Base-by-base conservation (phyloP, 1,140 invertebrate genomes). In the Monochamus saltuarius region DNA sequence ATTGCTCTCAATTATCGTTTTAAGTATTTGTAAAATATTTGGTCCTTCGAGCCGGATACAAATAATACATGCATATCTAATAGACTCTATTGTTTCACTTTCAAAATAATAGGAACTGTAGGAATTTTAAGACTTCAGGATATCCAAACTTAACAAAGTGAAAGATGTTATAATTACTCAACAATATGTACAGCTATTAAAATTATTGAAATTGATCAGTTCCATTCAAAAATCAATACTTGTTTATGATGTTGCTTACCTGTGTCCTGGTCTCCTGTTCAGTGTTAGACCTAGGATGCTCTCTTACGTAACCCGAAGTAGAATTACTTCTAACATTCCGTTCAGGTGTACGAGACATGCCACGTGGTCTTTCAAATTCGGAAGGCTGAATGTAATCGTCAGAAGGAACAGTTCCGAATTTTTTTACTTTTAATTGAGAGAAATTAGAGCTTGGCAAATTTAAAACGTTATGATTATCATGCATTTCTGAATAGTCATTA, bases 401-500 rank as follows among this genome's bases (percentile, higher is more conserved):
- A 8, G 22, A 29, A 4, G 29, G 39, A 4, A 19, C 38, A 4
- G 36, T 14, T 37, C 13, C 11, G 16, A 11, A 42, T 38, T 61
- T 61, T 34, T 37, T 46, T 9, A 40, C 1, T 40, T 56, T 62
- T 0, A 45, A 46, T 14, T 42, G 64, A 14, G 61, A 61, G 40
- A 61, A 66, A 60, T 72, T 69, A 10, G 61, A 29, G 8, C 50
- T 56, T 14, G 51, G 69, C 9, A 66, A 53, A 42, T 50, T 46
- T 36, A 65, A 53, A 11, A 38, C 16, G 50, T 66, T 67, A 17
- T 59, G 61, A 36, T 59, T 56, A 22, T 62, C 40, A 53, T 66
- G 61, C 8, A 73, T 36, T 57, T 70, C 73, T 7, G 70, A 63
- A 55, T 73, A 76, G 52, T 75, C 72, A 43, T 73, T 70, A 8